Conservation (phyloP, 2,797 vertebrate species). For the Catamblyrhynchus diadema region DNA sequence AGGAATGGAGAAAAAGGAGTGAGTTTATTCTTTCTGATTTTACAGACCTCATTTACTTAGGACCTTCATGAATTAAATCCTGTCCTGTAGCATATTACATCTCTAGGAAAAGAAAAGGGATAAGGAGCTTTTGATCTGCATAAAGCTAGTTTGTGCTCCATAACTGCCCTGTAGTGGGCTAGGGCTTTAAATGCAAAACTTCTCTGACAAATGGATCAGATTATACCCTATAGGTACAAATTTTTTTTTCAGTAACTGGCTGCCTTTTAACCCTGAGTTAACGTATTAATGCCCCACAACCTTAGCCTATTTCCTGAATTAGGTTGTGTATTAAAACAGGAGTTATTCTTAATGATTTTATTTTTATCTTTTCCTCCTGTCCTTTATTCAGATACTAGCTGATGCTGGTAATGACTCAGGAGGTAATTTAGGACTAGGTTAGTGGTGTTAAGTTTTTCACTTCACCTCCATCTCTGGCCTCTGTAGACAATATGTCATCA, state of each 20-base stretch:
- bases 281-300: not conserved
- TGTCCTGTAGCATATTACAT: not conserved
- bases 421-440: not conserved
- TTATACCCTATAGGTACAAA: not conserved
- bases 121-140: not conserved
- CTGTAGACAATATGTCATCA: not conserved
- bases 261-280: not conserved
- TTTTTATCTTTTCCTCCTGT: not conserved
- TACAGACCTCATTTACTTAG: not conserved
- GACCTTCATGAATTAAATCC: not conserved
- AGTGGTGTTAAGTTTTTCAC: not conserved
- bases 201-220: not conserved
- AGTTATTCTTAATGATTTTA: not conserved
- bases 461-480: not conserved
- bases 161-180: not conserved
- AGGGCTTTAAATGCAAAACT: not conserved
- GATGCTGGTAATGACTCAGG: not conserved
- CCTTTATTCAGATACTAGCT: not conserved
- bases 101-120: not conserved
- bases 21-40: not conserved
- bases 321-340: not conserved
- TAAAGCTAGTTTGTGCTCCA: not conserved
- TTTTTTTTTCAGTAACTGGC: not conserved
- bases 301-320: not conserved
- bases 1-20: not conserved